Conservation (phyloP, 2,797 vertebrate species). For the Hyperoplus immaculatus region DNA sequence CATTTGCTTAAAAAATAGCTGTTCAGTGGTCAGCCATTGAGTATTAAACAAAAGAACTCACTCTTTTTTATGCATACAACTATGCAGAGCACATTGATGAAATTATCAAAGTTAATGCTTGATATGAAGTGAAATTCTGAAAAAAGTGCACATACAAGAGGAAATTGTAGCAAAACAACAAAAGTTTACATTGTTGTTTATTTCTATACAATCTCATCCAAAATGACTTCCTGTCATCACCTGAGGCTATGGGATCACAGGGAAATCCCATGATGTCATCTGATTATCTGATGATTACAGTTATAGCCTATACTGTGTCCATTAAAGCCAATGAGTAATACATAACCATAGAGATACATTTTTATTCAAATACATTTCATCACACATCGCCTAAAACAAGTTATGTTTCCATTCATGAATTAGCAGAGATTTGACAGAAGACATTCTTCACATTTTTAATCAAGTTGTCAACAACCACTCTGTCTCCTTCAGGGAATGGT, state of each 20-base stretch:
- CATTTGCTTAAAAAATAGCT: neutral
- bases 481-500: slow-evolving; percentile 87
- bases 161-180: slow-evolving; percentile 10
- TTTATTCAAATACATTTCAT: neutral
- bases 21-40: neutral
- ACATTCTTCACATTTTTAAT: slow-evolving; percentile 38
- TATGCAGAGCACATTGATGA: neutral
- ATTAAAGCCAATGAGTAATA: slow-evolving; percentile 3
- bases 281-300: neutral
- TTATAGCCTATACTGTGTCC: neutral
- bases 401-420: slow-evolving; percentile 2
- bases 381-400: neutral
- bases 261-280: slow-evolving; percentile 3
- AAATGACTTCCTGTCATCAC: slow-evolving; percentile 3
- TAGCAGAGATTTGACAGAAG: slow-evolving; percentile 15
- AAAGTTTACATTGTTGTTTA: slow-evolving; percentile 27
- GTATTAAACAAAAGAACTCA: neutral
- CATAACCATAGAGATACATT: neutral
- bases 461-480: slow-evolving; percentile 24
- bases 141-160: neutral
- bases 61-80: neutral
- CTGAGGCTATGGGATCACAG: neutral
- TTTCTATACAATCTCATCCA: slow-evolving; percentile 7
- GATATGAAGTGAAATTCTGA: neutral
- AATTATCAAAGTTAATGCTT: neutral